Evolutionary conservation across 2,797 vertebrate species (phyloP).

Genomic region (Eutrigla gurnardus): DNA sequence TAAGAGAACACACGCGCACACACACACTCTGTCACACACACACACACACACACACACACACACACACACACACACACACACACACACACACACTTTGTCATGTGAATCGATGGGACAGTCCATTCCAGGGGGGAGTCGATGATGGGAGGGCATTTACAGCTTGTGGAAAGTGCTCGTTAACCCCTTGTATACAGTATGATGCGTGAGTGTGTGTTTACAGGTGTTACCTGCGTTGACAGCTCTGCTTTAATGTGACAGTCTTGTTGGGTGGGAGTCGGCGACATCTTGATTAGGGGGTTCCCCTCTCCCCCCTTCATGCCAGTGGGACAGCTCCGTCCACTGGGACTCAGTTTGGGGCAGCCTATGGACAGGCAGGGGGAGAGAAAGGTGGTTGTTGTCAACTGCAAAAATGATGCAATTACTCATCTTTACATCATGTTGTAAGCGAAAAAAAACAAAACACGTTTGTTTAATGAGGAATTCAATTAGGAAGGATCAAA

Average conservation of each 20-base stretch:
- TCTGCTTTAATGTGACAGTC: not conserved
- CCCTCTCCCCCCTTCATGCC: not conserved
- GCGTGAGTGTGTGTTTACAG: slow-evolving; percentile 13
- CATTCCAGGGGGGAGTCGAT: slow-evolving; percentile 85
- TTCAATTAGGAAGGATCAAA: not conserved
- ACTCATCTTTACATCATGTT: slow-evolving; percentile 36
- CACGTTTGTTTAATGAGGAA: not conserved
- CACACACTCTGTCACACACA: slow-evolving; percentile 12
- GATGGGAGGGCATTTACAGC: slow-evolving; percentile 78
- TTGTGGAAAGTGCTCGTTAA: slow-evolving; percentile 71
- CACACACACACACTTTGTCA: slow-evolving; percentile 73
- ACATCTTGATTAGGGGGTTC: not conserved
- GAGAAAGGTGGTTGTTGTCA: slow-evolving; percentile 33
- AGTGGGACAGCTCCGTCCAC: not conserved
- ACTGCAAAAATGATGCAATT: slow-evolving; percentile 50
- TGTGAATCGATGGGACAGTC: slow-evolving; percentile 89
- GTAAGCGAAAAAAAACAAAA: not conserved
- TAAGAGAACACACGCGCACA: slow-evolving; percentile 79
- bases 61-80: slow-evolving; percentile 36
- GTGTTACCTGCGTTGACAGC: slow-evolving; percentile 1
- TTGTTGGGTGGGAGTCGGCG: not conserved
- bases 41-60: slow-evolving; percentile 68
- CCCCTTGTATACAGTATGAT: slow-evolving; percentile 58
- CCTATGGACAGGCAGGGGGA: slow-evolving; percentile 35
- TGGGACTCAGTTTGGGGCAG: slow-evolving; percentile 42